phyloP scores from a whole-genome alignment of 2,888 invertebrate species.

The Erannis defoliaria region DNA sequence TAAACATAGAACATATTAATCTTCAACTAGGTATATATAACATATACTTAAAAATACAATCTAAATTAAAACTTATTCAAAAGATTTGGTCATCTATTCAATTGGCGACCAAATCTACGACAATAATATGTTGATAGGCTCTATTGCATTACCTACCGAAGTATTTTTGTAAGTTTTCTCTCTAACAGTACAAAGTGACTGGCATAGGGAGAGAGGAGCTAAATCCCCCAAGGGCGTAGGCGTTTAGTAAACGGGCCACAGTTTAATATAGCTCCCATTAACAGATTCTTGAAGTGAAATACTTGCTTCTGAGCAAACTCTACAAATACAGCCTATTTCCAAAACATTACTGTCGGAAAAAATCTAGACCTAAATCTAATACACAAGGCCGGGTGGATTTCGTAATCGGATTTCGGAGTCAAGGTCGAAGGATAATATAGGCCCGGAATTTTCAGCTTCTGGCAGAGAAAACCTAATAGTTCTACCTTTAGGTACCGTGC shows the following conservation, averaged over 20 bases:
- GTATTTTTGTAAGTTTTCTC: neutral
- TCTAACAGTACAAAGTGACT: slow-evolving; percentile 3
- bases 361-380: neutral
- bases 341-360: neutral
- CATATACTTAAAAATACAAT: no score
- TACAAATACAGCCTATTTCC: neutral
- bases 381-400: neutral
- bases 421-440: neutral
- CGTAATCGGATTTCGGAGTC: neutral
- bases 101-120: no score
- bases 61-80: no score
- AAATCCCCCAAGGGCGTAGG: no score
- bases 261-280: slow-evolving; percentile 19
- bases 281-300: slow-evolving; percentile 3
- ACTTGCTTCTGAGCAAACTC: neutral
- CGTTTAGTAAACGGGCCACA: slow-evolving; percentile 6
- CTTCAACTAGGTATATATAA: no score
- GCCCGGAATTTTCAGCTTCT: neutral
- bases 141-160: neutral
- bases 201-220: no score
- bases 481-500: neutral
- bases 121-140: no score
- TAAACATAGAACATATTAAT: no score
- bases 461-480: neutral
- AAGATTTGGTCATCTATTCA: no score